Evolutionary conservation across 2,797 vertebrate genomes (phyloP).

Genomic region (Chiloscyllium punctatum): DNA sequence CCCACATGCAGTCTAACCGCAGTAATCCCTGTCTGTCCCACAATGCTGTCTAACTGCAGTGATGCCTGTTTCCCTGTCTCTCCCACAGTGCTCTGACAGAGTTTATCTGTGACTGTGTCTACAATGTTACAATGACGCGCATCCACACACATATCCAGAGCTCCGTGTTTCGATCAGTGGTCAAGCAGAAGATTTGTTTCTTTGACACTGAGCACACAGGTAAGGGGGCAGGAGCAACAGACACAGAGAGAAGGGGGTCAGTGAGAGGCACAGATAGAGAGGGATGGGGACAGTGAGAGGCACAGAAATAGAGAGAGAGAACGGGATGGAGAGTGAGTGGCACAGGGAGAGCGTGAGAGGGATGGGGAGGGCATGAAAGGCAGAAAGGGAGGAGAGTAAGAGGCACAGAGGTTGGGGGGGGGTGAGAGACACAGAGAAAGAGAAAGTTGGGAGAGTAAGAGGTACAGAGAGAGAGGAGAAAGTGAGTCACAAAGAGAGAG

Average conservation of each 20-base stretch:
- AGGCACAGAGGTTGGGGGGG: too few relatives aligned
- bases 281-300: too few relatives aligned
- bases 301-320: too few relatives aligned
- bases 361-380: background rate
- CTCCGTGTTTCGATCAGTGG: conserved; percentile 64
- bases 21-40: background rate
- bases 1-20: background rate
- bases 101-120: conserved; percentile 69
- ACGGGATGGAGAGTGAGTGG: background rate
- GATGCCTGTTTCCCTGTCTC: background rate
- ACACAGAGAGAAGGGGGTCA: background rate
- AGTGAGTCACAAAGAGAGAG: too few relatives aligned
- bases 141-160: conserved; percentile 65
- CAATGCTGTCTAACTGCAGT: background rate
- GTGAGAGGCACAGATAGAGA: too few relatives aligned
- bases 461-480: background rate
- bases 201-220: conserved; percentile 65
- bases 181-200: conserved; percentile 73
- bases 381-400: background rate
- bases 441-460: too few relatives aligned
- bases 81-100: conserved; percentile 66
- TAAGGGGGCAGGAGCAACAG: conserved; percentile 43
- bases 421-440: too few relatives aligned
- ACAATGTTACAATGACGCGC: conserved; percentile 63
- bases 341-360: background rate